A percentile compares a stretch with the other conserved stretches of the same genome.
Conservation (phyloP, 2,113 vertebrate species). For the Oreochromis niloticus region DNA sequence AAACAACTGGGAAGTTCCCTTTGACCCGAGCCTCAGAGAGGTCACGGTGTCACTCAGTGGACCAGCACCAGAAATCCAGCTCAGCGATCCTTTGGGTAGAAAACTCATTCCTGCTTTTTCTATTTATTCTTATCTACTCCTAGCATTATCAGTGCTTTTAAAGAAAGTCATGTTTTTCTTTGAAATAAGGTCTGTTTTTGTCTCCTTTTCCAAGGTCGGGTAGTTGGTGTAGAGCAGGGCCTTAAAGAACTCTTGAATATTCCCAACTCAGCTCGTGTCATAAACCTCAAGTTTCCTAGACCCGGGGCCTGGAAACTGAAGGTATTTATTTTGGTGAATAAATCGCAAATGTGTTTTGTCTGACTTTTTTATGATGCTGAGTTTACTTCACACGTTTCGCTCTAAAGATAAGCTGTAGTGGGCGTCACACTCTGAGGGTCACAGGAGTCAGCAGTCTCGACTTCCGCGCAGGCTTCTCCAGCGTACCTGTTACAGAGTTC, state of each 20-base stretch:
- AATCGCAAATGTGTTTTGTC: neutral
- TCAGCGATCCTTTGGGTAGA: slow-evolving; percentile 82
- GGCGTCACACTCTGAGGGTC: slow-evolving; percentile 86
- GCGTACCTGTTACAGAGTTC: slow-evolving; percentile 67
- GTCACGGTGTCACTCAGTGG: slow-evolving; percentile 90
- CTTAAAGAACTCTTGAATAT: slow-evolving; percentile 86
- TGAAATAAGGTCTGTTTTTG: neutral
- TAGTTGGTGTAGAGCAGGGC: slow-evolving; percentile 76
- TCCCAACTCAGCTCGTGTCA: slow-evolving; percentile 86
- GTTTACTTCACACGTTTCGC: neutral
- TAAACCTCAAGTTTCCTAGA: slow-evolving; percentile 81
- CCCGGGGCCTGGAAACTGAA: slow-evolving; percentile 86
- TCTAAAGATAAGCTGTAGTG: slow-evolving; percentile 79
- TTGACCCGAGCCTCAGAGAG: slow-evolving; percentile 87
- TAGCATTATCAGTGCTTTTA: neutral
- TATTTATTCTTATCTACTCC: neutral
- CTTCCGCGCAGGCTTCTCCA: slow-evolving; percentile 85
- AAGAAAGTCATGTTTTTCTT: neutral
- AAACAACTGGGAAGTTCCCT: slow-evolving; percentile 79
- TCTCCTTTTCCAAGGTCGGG: slow-evolving; percentile 69
- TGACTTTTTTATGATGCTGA: neutral
- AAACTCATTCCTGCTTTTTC: neutral
- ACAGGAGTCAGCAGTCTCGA: slow-evolving; percentile 83
- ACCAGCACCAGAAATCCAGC: slow-evolving; percentile 79
- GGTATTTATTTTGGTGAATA: slow-evolving; percentile 60